Percentiles rank a stretch among this genome's conserved stretches.
phyloP scores from a whole-genome alignment of 2,113 vertebrate genomes.

The Bungarus multicinctus region DNA sequence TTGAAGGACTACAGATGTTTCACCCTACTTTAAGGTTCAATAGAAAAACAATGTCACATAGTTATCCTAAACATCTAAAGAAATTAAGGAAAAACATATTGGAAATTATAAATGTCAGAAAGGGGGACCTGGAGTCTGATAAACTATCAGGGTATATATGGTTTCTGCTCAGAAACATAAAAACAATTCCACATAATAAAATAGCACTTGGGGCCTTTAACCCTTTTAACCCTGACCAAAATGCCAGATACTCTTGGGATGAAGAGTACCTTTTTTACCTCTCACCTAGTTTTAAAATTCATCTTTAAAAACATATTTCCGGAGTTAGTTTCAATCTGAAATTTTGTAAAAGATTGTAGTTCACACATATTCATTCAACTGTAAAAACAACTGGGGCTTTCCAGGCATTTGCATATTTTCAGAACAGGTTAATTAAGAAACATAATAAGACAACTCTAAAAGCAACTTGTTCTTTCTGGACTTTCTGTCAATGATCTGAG shows the following conservation, averaged over 20 bases:
- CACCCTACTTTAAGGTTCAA: not conserved
- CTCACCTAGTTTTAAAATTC: not conserved
- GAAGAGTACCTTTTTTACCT: not conserved
- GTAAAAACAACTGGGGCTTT: conserved; percentile 70
- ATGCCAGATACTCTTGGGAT: not conserved
- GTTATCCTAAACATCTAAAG: not conserved
- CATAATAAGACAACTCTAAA: not conserved
- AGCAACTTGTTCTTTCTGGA: not conserved
- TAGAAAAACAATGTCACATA: not conserved
- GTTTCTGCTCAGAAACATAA: not conserved
- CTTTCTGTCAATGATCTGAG: not conserved
- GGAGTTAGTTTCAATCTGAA: conserved; percentile 56
- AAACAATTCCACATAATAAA: not conserved
- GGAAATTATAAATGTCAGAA: not conserved
- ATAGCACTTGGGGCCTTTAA: not conserved
- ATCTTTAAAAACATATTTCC: conserved; percentile 27
- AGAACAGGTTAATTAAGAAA: conserved; percentile 54
- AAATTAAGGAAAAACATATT: not conserved
- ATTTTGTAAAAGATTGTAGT: conserved; percentile 35
- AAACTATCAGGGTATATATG: not conserved
- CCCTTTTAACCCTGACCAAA: not conserved
- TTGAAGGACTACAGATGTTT: not conserved
- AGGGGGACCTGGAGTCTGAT: not conserved
- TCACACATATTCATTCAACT: conserved; percentile 56
- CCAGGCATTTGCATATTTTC: conserved; percentile 76